phyloP scores from a whole-genome alignment of 2,888 invertebrate species.

The Nyleta sp. region DNA sequence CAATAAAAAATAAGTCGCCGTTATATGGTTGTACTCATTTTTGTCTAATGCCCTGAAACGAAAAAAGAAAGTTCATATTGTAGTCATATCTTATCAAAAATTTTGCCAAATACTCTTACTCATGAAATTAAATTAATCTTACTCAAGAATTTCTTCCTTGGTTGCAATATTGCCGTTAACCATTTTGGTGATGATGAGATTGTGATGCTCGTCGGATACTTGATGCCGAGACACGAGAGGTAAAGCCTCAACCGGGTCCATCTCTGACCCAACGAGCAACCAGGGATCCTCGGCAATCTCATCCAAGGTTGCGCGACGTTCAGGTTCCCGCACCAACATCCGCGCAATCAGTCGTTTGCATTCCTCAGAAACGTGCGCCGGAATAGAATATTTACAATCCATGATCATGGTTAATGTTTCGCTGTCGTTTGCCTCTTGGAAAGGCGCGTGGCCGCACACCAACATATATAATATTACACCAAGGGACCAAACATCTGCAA shows the following conservation, averaged over 20 bases:
- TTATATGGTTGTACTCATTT: constrained; percentile 99
- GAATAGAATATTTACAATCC: constrained; percentile 99
- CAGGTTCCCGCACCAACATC: constrained; percentile 97
- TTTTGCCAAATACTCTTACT: neutral
- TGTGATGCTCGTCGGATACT: constrained; percentile 95
- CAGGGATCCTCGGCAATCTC: constrained; percentile 95
- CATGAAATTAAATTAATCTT: constrained; percentile 74
- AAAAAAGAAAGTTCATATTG: constrained; percentile 68
- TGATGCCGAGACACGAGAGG: constrained; percentile 95
- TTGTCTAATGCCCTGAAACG: constrained; percentile 96
- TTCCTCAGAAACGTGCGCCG: constrained; percentile 91
- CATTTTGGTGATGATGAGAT: constrained; percentile 97
- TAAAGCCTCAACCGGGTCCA: constrained; percentile 85
- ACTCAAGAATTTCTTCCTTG: constrained; percentile 97
- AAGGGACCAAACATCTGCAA: constrained; percentile 97
- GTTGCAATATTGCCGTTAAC: constrained; percentile 97
- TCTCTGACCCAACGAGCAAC: constrained; percentile 85
- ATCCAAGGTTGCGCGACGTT: constrained; percentile 92
- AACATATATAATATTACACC: constrained; percentile 99
- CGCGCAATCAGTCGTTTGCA: constrained; percentile 95
- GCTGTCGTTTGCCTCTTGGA: constrained; percentile 99
- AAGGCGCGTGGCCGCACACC: constrained; percentile 98
- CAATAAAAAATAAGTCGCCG: constrained; percentile 98
- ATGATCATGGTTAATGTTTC: constrained; percentile 99
- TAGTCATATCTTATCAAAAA: too few species aligned